Evolutionary conservation across 2,113 vertebrate species (phyloP), one percentile per base, ranked within the genome.

Genomic region (Scalopus aquaticus): DNA sequence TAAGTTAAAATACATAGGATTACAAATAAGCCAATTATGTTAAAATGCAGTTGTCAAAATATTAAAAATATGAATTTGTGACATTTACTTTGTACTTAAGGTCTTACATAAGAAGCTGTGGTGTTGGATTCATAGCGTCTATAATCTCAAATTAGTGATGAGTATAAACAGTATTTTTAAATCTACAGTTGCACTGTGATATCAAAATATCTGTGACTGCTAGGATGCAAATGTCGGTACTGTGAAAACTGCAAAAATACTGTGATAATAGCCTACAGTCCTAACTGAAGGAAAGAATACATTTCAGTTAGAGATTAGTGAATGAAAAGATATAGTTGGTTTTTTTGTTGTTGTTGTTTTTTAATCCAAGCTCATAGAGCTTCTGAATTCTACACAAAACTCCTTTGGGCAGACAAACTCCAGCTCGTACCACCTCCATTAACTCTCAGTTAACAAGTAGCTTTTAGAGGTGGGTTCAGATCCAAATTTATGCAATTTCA

Each of bases 1-100:
- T 67, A 73, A 88, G 28, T 58, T 84, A 94, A 91, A 93, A 80
- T 91, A 87, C 46, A 9, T 56, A 84, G 11, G 13, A 80, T 93
- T 72, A 39, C 35, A 87, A 77, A 79, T 80, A 96, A 84, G 56
- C 19, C 35, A 95, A 10, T 69, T 64, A 37, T 42, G 70, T 93
- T 83, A 87, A 92, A 93, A 92, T 87, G 0, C 17, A 83, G 8
- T 80, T 76, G 39, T 91, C 70, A 92, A 80, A 95, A 84, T 77
- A 39, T 2, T 67, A 65, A 82, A 89, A 95, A 91, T 24, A 60
- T 35, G 35, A 79, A 65, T 78, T 26, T 77, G 39, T 73, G 46
- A 60, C 80, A 46, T 24, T n/a, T 82, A 54, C 30, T 74, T 81
- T 49, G 54, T 92, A 80, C 37, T 42, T 37, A 74, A 88, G 42